These are phyloP conservation scores for Tiliacea citrago DNA, from an alignment of 2,888 invertebrate genomes.

Conservation along the genomic window DNA sequence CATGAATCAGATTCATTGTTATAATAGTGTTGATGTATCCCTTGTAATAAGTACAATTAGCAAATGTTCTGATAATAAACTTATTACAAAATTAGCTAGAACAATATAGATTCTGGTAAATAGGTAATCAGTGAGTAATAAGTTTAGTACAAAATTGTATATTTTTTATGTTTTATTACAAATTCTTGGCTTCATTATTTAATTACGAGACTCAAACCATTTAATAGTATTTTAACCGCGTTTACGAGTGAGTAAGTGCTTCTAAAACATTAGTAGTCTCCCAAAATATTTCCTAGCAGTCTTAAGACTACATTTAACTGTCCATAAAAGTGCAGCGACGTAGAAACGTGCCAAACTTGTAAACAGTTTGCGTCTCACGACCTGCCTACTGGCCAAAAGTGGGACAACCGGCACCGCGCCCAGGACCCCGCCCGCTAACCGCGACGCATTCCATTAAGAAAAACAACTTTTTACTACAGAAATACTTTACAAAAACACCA, in stretches of 20 bases:
- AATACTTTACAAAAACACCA: conserved; percentile 43
- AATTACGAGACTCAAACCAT: conserved; percentile 12
- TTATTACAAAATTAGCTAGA: conserved; percentile 38
- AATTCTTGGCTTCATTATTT: conserved; percentile 29
- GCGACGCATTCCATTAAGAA: conserved; percentile 74
- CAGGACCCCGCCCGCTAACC: conserved; percentile 74
- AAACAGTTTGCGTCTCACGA: conserved; percentile 63
- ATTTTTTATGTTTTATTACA: background rate
- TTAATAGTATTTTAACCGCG: conserved; percentile 22
- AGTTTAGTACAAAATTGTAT: background rate
- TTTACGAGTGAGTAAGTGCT: conserved; percentile 47
- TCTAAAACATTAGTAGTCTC: conserved; percentile 43
- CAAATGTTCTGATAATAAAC: conserved; percentile 36
- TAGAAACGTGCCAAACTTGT: conserved; percentile 67
- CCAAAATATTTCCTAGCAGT: conserved; percentile 50
- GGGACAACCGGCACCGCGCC: conserved; percentile 87
- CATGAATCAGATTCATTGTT: conserved; percentile 11
- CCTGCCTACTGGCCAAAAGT: conserved; percentile 76
- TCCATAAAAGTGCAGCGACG: conserved; percentile 56
- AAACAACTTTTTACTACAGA: conserved; percentile 63
- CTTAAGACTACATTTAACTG: conserved; percentile 30
- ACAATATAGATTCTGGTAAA: conserved; percentile 17
- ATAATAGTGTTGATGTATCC: conserved; percentile 1
- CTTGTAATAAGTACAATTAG: conserved; percentile 51
- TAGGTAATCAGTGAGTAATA: background rate